Evolutionary conservation across 2,113 vertebrate species (phyloP), one percentile per base, ranked within the genome.

Genomic region (Syngnathoides biaculeatus): DNA sequence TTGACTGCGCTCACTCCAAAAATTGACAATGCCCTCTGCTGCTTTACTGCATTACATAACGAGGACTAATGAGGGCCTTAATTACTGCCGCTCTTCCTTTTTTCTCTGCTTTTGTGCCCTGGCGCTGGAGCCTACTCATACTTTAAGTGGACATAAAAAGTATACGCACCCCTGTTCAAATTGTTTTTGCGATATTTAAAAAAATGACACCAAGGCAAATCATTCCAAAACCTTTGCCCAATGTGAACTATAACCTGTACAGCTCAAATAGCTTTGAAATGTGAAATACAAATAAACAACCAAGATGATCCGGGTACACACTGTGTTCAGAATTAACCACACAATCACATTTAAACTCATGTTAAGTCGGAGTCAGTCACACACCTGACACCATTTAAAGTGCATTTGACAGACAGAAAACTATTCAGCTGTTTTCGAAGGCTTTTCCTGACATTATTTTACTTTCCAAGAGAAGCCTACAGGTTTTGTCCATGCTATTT

Each of bases 31-130:
- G 1, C 53, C 64, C 57, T 69, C 74, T 82, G 69, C 71, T 61
- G 79, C 85, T 88, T 67, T 1, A 26, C 69, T 89, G 85, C 74
- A 47, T 80, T 69, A 30, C 72, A 68, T 88, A 89, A 89, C 76
- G 17, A 70, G 82, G 67, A 72, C 73, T 91, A 91, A 92, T 79
- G 79, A 90, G 85, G 76, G 68, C 79, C 58, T 64, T 88, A 83
- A 89, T 91, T 89, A 76, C 72, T 11, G 69, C 69, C 75, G 78
- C 82, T 83, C 48, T 48, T 13, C 65, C 72, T 73, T 77, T 72
- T 88, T 88, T 90, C 87, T 89, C 90, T 90, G 79, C 79, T 72
- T 82, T 84, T 83, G 74, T 80, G 80, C 79, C 69, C 71, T 77
- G 62, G 74, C 67, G 74, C 68, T 30, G 27, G 30, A 20, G 56